phyloP scores from a whole-genome alignment of 2,113 vertebrate species.

The Festucalex cinctus region DNA sequence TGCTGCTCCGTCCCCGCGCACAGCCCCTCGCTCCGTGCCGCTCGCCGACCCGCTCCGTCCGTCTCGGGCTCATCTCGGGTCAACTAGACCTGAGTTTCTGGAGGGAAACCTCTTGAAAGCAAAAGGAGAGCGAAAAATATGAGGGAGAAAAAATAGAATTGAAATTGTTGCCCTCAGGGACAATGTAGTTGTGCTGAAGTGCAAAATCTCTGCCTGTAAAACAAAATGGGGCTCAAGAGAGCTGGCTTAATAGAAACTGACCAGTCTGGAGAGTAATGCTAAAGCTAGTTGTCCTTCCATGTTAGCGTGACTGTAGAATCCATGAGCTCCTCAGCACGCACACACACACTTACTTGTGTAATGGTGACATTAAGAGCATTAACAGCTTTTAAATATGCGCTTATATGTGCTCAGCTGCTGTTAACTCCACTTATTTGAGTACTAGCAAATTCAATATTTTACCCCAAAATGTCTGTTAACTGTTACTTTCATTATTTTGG shows the following conservation, averaged over 20 bases:
- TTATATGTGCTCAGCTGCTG: conserved; percentile 24
- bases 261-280: conserved; percentile 23
- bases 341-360: conserved; percentile 25
- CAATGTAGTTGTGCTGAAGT: conserved; percentile 78
- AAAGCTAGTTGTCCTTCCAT: conserved; percentile 29
- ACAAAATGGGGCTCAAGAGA: conserved; percentile 76
- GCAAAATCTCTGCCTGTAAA: conserved; percentile 80
- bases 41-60: conserved; percentile 71
- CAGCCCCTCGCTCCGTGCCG: conserved; percentile 54
- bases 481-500: not conserved
- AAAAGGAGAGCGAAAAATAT: conserved; percentile 81
- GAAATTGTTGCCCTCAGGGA: conserved; percentile 80
- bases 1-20: conserved; percentile 76
- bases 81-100: conserved; percentile 82
- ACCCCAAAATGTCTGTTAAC: not conserved
- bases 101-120: conserved; percentile 79
- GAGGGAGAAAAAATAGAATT: conserved; percentile 74
- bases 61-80: conserved; percentile 77
- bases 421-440: not conserved
- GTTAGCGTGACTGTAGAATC: conserved; percentile 33
- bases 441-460: not conserved
- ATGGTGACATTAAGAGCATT: conserved; percentile 50
- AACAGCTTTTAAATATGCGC: conserved; percentile 49
- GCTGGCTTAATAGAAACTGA: conserved; percentile 66
- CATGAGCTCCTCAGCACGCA: conserved; percentile 25